Conservation (phyloP, 2,113 vertebrate species). For the Stegastes partitus region DNA sequence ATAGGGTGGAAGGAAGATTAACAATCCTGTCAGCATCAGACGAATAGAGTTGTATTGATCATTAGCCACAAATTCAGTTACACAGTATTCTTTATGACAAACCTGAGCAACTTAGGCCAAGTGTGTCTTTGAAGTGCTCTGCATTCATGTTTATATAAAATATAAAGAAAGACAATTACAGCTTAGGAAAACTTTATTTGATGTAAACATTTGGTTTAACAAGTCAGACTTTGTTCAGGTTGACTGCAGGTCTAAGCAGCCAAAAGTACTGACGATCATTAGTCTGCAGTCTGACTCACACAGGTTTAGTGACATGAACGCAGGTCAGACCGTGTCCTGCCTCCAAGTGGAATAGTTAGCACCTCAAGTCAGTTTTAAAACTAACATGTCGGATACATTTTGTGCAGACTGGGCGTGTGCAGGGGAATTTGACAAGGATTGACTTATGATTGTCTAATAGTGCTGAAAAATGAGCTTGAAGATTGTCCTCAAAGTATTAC, state of each 20-base stretch:
- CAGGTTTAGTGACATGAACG: slow-evolving; percentile 5
- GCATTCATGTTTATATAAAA: neutral
- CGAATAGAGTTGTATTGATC: slow-evolving; percentile 30
- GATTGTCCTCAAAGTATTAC: slow-evolving; percentile 9
- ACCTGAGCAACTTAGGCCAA: neutral
- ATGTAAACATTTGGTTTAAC: neutral
- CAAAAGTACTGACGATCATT: neutral
- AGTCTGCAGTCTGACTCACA: neutral
- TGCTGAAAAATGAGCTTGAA: slow-evolving; percentile 19
- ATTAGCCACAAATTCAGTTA: slow-evolving; percentile 5
- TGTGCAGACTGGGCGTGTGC: neutral
- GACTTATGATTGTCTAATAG: slow-evolving; percentile 20
- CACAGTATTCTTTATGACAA: slow-evolving; percentile 1
- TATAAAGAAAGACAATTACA: too few species aligned
- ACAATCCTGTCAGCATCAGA: slow-evolving; percentile 16
- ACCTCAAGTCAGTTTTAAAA: neutral
- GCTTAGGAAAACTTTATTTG: neutral
- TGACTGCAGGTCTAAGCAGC: neutral
- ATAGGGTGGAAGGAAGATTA: slow-evolving; percentile 25
- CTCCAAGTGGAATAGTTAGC: neutral
- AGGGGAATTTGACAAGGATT: neutral
- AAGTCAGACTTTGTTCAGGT: neutral
- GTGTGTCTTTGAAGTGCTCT: neutral
- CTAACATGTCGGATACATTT: slow-evolving; percentile 7
- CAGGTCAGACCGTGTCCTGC: neutral